Evolutionary conservation across 2,888 invertebrate genomes (phyloP), one percentile per base, ranked within the genome.

Genomic region (Hirtodrosophila trivittata): DNA sequence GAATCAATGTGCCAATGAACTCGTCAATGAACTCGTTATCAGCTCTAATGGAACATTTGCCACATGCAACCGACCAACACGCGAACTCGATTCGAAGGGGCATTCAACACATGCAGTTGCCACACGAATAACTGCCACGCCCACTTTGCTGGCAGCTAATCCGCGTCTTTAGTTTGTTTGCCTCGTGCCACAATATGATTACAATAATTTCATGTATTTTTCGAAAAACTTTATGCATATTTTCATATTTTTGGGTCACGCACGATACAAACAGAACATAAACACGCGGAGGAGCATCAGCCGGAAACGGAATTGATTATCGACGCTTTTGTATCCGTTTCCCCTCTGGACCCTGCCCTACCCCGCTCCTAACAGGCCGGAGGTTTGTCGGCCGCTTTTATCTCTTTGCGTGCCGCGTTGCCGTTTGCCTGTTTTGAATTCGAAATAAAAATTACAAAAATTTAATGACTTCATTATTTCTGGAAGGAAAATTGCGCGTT

Each of bases 221-320:
- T 47, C 9, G 14, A 54, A 46, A 45, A 68, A 49, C 38, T 47
- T 57, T 57, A 68, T 83, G 60, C 64, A 82, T 71, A 65, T 62
- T 58, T 50, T 71, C 57, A 21, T 21, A 21, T 21, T 21, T 21
- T 69, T 45, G 62, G 72, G 83, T 85, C 86, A 78, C 83, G 83
- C 83, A 72, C 85, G 55, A 49, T 35, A 42, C 51, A 56, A 47
- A 33, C 43, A 43, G 30, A 30, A 13, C 58, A 26, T 25, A 33
- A 42, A 41, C 21, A 25, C 25, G 25, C 3, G 38, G 32, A 42
- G 39, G 45, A 54, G 46, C 58, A 51, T 73, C 57, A 68, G 60
- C 64, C 82, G 81, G 83, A 81, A 86, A 77, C 75, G 63, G 85
- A 82, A 84, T 82, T 81, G 84, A 82, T 86, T 84, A 84, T 86